Evolutionary conservation across 1,140 invertebrate genomes (phyloP), one percentile per base, ranked within the genome.

Genomic region (Apocrypta bakeri): DNA sequence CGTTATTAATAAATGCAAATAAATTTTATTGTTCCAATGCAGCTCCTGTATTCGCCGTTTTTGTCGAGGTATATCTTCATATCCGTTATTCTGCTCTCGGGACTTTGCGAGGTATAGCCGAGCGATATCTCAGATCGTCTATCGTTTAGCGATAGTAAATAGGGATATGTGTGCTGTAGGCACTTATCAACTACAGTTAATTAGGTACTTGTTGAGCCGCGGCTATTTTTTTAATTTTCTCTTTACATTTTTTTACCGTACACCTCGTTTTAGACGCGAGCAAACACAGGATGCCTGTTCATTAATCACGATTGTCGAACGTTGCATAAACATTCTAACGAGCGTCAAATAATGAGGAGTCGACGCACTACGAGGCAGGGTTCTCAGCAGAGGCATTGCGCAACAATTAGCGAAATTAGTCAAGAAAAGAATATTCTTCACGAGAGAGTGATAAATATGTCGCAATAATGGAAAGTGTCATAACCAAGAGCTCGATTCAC

Each of bases 391-490:
- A 56, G 48, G 48, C n/a, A 56, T 56, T 56, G 48, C 48, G n/a
- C 48, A 56, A 56, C 21, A 56, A 56, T 21, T 56, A 56, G 48
- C n/a, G 17, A 56, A 56, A n/a, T 56, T 17, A 56, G 21, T 56
- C 17, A 21, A 56, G 48, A 17, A 56, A 56, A n/a, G 48, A 56
- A n/a, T 56, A n/a, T 56, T 21, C 17, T 6, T n/a, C 17, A 6
- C 48, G 40, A 42, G 12, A 42, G 40, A n/a, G 14, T 21, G 48
- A 56, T 21, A 31, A 37, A 71, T 14, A 17, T 72, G 71, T 29
- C 37, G 71, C 33, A 72, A 72, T n/a, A 42, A 42, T 72, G 71
- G 71, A 72, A 72, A 72, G 71, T 24, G 37, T 9, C 24, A 72
- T 14, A 72, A 27, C 27, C 6, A 69, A 69, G 68, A 69, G 68